Conservation (phyloP, 2,797 vertebrate genomes). For the Micrastur ruficollis region DNA sequence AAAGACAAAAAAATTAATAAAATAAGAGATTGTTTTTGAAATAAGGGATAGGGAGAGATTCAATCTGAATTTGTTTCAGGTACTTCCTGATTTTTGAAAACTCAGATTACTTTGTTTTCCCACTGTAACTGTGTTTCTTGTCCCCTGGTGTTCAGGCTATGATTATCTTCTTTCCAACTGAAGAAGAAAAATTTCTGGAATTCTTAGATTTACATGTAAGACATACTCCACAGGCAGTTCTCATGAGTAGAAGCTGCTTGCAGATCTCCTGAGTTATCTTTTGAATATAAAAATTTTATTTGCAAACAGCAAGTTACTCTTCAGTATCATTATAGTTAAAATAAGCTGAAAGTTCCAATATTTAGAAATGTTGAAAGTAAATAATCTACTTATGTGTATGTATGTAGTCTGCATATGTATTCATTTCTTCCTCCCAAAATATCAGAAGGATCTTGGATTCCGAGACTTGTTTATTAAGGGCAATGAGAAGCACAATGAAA, state of each 20-base stretch:
- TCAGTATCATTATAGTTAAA: not conserved
- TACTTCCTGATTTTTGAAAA: not conserved
- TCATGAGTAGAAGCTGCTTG: not conserved
- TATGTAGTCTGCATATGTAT: not conserved
- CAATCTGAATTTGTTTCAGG: not conserved
- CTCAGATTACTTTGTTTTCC: not conserved
- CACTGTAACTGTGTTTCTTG: not conserved
- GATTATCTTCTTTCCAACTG: not conserved
- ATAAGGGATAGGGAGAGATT: not conserved
- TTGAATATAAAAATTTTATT: not conserved
- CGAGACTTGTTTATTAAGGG: not conserved
- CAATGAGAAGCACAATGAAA: not conserved
- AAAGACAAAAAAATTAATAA: not conserved
- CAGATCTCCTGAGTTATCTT: not conserved
- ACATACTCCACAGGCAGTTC: not conserved
- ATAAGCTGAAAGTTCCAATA: not conserved
- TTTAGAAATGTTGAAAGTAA: not conserved
- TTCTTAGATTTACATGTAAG: not conserved
- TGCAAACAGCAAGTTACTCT: not conserved
- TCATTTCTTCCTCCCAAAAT: not conserved
- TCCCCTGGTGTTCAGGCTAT: not conserved
- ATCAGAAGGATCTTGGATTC: not conserved
- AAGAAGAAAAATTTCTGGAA: not conserved
- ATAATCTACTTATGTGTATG: not conserved
- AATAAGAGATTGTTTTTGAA: not conserved